Evolutionary conservation across 2,797 vertebrate species (phyloP).

Genomic region (Macropus fuliginosus): DNA sequence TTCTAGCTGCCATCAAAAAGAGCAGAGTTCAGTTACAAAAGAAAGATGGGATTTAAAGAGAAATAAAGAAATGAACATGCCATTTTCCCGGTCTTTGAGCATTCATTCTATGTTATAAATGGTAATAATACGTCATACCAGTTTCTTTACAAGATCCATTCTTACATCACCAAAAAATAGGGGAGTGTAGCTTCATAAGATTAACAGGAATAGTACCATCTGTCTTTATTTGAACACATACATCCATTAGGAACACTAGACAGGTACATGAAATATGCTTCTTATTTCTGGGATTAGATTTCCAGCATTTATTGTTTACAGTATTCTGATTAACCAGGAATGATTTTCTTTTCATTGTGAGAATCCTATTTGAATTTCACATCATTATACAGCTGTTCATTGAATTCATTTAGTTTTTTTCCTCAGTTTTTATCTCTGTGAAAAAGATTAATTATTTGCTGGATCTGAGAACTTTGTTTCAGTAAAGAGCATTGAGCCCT

Average conservation of each 20-base stretch:
- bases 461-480: constrained; percentile 31
- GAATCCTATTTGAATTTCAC: constrained; percentile 51
- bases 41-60: not conserved
- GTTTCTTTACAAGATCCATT: not conserved
- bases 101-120: not conserved
- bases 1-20: not conserved
- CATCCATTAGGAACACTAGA: constrained; percentile 25
- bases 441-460: constrained; percentile 22
- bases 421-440: constrained; percentile 12
- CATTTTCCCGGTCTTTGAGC: not conserved
- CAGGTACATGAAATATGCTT: not conserved
- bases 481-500: constrained; percentile 41
- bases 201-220: constrained; percentile 49
- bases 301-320: constrained; percentile 1
- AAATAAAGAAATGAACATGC: not conserved
- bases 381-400: constrained; percentile 40
- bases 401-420: constrained; percentile 45
- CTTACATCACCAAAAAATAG: not conserved
- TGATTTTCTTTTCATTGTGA: not conserved
- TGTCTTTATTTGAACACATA: constrained; percentile 26
- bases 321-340: constrained; percentile 20
- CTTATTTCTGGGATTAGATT: not conserved
- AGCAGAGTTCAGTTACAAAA: not conserved
- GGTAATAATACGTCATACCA: not conserved
- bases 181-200: constrained; percentile 28